Base-by-base conservation (phyloP, 2,888 invertebrate species). In the Chymomyza fuscimana region DNA sequence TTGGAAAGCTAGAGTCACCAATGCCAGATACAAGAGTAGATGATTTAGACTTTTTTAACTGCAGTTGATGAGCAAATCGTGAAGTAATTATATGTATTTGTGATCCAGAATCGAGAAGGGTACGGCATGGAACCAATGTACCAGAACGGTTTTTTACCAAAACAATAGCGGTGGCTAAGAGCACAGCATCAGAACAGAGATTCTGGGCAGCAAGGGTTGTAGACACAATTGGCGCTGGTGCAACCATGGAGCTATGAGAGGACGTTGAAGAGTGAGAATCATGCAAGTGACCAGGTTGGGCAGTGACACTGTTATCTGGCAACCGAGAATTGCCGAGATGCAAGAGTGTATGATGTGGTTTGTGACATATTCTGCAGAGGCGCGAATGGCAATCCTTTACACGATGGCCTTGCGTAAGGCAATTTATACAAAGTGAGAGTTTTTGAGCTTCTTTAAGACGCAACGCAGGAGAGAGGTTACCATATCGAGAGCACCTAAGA, bases 91-190 rank as follows among this genome's bases (percentile, higher is more conserved):
- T n/a, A 46, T 62, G 61, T 6, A 62, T 5, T 29, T 67, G 52
- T 15, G 36, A 67, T 3, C 62, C 67, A 19, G 67, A 67, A 46
- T 62, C 67, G 5, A 67, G 40, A 0, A 67, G 36, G 3, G 62
- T 60, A 10, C 66, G 70, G 19, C 67, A 70, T n/a, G 66, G 63
- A 0, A 70, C 59, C 6, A 63, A 60, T 0, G 51, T 59, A n/a
- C 70, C 74, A 62, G 58, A 60, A 10, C 60, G 22, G 62, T 69
- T 76, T 71, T 74, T 78, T 12, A 80, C 63, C 4, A 69, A 64
- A 4, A 76, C 56, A 25, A 69, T n/a, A 10, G 71, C 71, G 2
- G 70, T 74, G 2, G 66, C 63, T 15, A 63, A 52, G 15, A 63
- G 16, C 63, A 63, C 63, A 29, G n/a, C 25, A 29, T 63, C 25